phyloP scores from a whole-genome alignment of 2,113 vertebrate species.

The Oncorhynchus kisutch region DNA sequence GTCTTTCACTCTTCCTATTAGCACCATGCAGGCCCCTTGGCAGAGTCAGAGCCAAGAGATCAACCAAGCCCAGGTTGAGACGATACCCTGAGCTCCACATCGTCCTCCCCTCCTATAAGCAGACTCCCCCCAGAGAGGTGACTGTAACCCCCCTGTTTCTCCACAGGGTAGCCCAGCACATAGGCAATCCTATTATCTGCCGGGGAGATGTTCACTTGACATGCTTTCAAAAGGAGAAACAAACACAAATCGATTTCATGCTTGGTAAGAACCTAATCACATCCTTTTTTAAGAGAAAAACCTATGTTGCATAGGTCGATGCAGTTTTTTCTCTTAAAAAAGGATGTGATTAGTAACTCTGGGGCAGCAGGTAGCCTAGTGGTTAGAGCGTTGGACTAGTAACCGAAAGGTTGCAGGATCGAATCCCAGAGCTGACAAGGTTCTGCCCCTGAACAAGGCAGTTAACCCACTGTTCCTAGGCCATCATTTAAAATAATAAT shows the following conservation, averaged over 20 bases:
- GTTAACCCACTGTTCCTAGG: no score
- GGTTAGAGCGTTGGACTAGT: no score
- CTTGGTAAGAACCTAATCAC: conserved; percentile 29
- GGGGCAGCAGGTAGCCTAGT: no score
- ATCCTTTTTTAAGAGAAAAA: no score
- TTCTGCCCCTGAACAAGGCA: no score
- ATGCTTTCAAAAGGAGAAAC: conserved; percentile 2
- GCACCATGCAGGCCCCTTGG: conserved; percentile 40
- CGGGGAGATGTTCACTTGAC: conserved; percentile 33
- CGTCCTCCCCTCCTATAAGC: conserved; percentile 31
- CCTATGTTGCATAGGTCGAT: conserved; percentile 34
- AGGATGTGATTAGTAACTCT: conserved; percentile 9
- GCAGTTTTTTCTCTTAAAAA: conserved; percentile 32
- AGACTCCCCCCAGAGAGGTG: conserved; percentile 38
- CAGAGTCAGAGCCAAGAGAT: conserved; percentile 28
- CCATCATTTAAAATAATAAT: no score
- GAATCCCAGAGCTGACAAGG: no score
- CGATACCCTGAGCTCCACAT: conserved; percentile 25
- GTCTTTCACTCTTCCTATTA: conserved; percentile 49
- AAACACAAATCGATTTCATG: conserved; percentile 49
- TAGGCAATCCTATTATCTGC: conserved; percentile 43
- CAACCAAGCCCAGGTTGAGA: conserved; percentile 26
- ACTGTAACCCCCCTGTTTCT: conserved; percentile 35
- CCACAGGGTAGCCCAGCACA: conserved; percentile 21
- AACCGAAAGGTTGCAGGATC: no score